phyloP scores from a whole-genome alignment of 2,113 vertebrate species.

The Callipepla squamata region DNA sequence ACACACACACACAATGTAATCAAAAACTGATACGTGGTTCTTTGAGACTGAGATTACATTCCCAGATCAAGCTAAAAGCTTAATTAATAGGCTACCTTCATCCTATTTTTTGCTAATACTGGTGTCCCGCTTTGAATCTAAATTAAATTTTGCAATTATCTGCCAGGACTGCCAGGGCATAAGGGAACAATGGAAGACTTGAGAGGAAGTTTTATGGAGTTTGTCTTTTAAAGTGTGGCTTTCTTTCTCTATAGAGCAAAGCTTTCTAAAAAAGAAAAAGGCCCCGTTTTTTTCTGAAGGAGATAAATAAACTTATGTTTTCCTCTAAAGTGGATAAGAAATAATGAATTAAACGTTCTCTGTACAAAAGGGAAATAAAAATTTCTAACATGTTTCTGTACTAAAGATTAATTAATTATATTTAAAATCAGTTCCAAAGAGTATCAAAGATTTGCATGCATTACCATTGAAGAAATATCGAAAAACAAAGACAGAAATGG shows the following conservation, averaged over 20 bases:
- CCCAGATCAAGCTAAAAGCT: background rate
- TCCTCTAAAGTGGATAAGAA: background rate
- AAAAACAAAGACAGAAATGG: background rate
- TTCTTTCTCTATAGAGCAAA: background rate
- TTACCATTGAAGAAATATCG: background rate
- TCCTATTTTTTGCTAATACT: background rate
- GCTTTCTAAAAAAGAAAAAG: background rate
- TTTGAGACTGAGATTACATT: background rate
- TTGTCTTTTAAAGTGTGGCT: background rate
- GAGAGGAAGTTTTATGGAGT: background rate
- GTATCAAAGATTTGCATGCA: conserved; percentile 1
- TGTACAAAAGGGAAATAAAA: background rate
- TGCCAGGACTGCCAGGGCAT: background rate
- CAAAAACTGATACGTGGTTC: background rate
- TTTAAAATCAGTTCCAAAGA: background rate
- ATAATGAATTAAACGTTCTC: background rate
- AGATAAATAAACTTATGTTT: rapidly evolving
- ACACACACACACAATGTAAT: no score
- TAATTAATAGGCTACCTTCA: background rate
- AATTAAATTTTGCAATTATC: background rate
- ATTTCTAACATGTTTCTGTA: background rate
- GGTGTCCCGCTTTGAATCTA: background rate
- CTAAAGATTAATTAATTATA: background rate
- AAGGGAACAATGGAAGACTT: background rate
- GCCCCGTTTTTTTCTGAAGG: background rate